phyloP scores from a whole-genome alignment of 2,113 vertebrate genomes.

The Casuarius casuarius region DNA sequence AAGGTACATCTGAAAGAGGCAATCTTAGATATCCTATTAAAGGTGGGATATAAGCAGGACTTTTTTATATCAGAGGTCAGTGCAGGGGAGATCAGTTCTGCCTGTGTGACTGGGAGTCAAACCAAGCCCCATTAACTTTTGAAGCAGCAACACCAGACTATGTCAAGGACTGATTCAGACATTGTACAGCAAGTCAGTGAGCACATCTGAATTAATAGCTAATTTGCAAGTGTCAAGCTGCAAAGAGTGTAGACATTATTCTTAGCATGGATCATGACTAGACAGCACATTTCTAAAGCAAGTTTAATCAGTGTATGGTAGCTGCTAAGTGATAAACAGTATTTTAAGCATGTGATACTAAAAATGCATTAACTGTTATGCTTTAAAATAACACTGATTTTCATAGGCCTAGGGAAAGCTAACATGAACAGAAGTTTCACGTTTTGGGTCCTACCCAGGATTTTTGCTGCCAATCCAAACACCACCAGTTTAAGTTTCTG shows the following conservation, averaged over 20 bases:
- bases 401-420: background rate
- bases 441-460: background rate
- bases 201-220: slow-evolving; percentile 36
- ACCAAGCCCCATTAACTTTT: background rate
- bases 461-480: background rate
- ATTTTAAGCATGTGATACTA: slow-evolving; percentile 35
- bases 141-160: background rate
- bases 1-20: background rate
- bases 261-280: background rate
- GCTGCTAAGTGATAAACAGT: slow-evolving; percentile 11
- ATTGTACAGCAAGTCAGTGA: background rate
- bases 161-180: background rate
- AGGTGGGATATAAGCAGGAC: background rate
- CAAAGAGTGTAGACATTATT: background rate
- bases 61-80: background rate
- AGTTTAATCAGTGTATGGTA: background rate
- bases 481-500: background rate
- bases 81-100: background rate
- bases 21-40: background rate
- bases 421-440: background rate
- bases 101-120: background rate
- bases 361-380: background rate
- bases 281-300: background rate
- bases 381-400: slow-evolving; percentile 34
- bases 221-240: slow-evolving; percentile 24